Evolutionary conservation across 2,888 invertebrate species (phyloP), one percentile per base, ranked within the genome.

Genomic region (Lepidochrysops patricia): DNA sequence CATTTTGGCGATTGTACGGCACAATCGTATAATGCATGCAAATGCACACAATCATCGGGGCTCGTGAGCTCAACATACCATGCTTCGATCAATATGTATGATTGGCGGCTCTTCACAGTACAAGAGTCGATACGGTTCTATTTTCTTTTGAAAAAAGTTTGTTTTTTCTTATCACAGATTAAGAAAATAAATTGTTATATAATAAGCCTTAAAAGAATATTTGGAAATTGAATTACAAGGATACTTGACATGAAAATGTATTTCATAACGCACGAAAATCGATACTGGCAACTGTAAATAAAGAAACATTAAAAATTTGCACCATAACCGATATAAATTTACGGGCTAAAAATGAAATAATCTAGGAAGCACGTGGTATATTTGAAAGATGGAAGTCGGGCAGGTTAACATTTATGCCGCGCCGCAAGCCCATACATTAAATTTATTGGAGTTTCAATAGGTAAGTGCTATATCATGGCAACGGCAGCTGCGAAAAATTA

Each of bases 381-480:
- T 58, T 63, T 61, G 52, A 59, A 50, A 59, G 61, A 52, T 59
- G 57, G 54, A 61, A 62, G 52, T 57, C 34, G 58, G 57, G 61
- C 59, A 49, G 61, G 43, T 63, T 63, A 59, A 63, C 59, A 63
- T 63, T 61, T 61, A 63, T 57, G 59, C 52, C 61, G 57, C 57
- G 57, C 61, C 60, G 58, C 60, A 52, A 19, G 57, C 57, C 58
- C 59, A 63, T 60, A 57, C 29, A 59, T 58, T 54, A 61, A 61
- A 61, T 61, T 61, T 57, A 61, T 57, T 61, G 50, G 56, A 61
- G 32, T 61, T 63, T 57, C 59, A 59, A 62, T 57, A 57, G 57
- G 60, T 56, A 56, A 29, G 57, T 58, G 34, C 58, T 52, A 58
- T 61, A 57, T 61, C 58, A 60, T 56, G 49, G 49, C 57, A 56